Evolutionary conservation across 2,888 invertebrate species (phyloP).

Genomic region (Pinctada fucata): DNA sequence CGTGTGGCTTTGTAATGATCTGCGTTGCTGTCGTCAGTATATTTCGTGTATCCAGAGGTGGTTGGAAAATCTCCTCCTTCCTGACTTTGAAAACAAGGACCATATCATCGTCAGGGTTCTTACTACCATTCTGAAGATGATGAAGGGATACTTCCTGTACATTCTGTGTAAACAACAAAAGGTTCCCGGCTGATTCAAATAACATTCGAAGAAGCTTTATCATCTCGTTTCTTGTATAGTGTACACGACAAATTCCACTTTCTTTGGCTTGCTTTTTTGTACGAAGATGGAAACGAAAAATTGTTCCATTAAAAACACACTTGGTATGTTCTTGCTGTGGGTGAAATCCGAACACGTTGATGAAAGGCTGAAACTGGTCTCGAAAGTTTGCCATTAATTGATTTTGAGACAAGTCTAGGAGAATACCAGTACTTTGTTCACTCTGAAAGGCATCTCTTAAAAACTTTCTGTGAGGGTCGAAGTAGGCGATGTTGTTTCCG

Average conservation of each 20-base stretch:
- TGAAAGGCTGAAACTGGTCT: constrained; percentile 70
- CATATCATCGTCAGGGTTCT: constrained; percentile 24
- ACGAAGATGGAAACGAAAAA: constrained; percentile 73
- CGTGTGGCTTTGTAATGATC: neutral
- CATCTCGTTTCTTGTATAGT: constrained; percentile 63
- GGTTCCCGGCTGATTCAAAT: constrained; percentile 59
- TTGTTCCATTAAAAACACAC: constrained; percentile 63
- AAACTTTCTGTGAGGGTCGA: constrained; percentile 70
- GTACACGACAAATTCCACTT: constrained; percentile 63
- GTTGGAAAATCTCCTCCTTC: neutral
- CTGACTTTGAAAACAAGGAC: neutral
- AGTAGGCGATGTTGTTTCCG: constrained; percentile 65
- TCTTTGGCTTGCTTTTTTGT: constrained; percentile 60
- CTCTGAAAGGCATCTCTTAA: constrained; percentile 46
- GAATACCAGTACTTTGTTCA: constrained; percentile 55
- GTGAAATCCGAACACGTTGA: constrained; percentile 63
- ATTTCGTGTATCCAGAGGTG: too few relatives aligned
- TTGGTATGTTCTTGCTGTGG: neutral
- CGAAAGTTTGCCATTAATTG: constrained; percentile 50
- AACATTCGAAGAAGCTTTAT: constrained; percentile 61
- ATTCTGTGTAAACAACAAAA: constrained; percentile 74
- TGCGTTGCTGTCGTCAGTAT: neutral
- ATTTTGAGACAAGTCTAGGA: constrained; percentile 52
- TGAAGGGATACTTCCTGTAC: constrained; percentile 62
- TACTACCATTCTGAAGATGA: constrained; percentile 52